phyloP scores from a whole-genome alignment of 2,888 invertebrate species.

The Dicyrtoma fusca region DNA sequence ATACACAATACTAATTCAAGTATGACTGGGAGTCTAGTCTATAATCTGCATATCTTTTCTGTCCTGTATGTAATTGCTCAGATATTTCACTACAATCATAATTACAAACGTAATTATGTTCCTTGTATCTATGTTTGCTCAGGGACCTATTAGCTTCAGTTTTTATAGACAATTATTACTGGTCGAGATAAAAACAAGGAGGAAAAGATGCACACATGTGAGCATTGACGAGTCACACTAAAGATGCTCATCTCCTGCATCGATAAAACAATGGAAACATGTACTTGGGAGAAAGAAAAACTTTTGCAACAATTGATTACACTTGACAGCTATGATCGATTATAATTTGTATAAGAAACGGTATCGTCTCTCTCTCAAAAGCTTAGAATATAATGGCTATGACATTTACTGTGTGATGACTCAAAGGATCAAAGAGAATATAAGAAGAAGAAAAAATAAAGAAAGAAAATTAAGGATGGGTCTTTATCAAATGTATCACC shows the following conservation, averaged over 20 bases:
- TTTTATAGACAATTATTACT: no score
- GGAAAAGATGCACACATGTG: background rate
- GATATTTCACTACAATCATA: background rate
- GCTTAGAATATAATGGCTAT: background rate
- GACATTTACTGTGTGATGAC: background rate
- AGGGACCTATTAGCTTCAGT: no score
- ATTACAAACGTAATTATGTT: no score
- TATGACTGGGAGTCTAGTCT: no score
- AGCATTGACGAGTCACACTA: no score
- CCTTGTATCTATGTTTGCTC: no score
- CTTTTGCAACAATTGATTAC: background rate
- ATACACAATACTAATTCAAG: background rate
- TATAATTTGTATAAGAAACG: background rate
- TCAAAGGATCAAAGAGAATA: conserved; percentile 2
- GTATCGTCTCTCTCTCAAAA: no score
- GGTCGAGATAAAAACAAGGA: background rate
- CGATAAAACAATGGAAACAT: conserved; percentile 15
- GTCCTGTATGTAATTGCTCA: no score
- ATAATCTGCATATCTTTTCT: no score
- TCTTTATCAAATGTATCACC: conserved; percentile 4
- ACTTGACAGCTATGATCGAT: background rate
- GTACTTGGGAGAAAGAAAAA: background rate
- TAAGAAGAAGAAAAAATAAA: background rate
- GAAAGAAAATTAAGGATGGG: conserved; percentile 14
- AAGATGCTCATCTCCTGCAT: no score